Base-by-base conservation (phyloP, 2,113 vertebrate genomes). In the Salvelinus namaycush region DNA sequence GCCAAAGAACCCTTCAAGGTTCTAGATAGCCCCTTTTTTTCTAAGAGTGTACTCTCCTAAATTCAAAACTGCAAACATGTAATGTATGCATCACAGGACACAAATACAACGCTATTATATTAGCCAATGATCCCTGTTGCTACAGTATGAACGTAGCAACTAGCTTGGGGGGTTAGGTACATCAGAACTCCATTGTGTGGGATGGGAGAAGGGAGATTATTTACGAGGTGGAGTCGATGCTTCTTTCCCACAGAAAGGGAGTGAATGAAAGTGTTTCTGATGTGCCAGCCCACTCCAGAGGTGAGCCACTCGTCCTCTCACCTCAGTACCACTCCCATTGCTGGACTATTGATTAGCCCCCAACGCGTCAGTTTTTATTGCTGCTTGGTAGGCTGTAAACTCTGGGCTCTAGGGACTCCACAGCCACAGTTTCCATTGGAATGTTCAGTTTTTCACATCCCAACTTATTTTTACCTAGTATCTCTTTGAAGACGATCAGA, bases 261-360 rank as follows among this genome's bases (percentile, higher is more conserved):
- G 34, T 70, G 68, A 24, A 48, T 70, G 48, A 24, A 70, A 24
- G 44, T 29, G 65, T 57, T 66, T 54, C 44, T 22, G 65, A n/a
- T 26, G 65, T 31, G 1, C 48, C 1, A 13, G 26, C 65, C n/a
- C 49, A 22, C 26, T 75, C 27, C 49, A 68, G 34, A 49, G 39
- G 11, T 13, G n/a, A 64, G 16, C n/a, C 60, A 51, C 27, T 18
- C 27, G 22, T 68, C 65, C n/a, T 8, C 68, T 26, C 68, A 70
- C 39, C 68, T 75, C 65, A 68, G 44, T 64, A 75, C 22, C 48
- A 54, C 51, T 67, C n/a, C 51, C 20, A 75, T 75, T 68, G 64
- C 54, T 54, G 68, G 74, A 65, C 74, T 68, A 68, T 75, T 67
- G 67, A 67, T 75, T 67, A 54, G 24, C 18, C 22, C 67, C 39